These are phyloP conservation scores for Myiopsitta monachus DNA, from an alignment of 2,113 vertebrate genomes.

Conservation along the genomic window DNA sequence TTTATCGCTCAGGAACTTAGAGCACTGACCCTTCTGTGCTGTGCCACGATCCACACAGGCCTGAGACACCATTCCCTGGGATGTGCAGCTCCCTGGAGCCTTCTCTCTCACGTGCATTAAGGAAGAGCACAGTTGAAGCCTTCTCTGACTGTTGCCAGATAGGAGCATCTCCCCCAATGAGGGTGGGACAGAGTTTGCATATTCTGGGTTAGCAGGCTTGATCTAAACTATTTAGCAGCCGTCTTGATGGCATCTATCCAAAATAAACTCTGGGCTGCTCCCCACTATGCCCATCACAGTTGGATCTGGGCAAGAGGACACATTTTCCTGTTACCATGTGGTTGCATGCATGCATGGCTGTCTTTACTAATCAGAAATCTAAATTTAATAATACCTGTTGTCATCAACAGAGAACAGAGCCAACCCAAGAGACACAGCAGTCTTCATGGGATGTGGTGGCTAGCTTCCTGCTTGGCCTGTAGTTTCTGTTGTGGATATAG, in stretches of 20 bases:
- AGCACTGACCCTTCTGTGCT: not conserved
- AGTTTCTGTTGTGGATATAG: not conserved
- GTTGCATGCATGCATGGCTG: not conserved
- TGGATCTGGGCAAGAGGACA: not conserved
- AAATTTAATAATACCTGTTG: not conserved
- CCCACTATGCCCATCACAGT: not conserved
- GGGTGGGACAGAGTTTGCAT: not conserved
- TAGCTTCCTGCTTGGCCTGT: not conserved
- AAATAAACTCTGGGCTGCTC: not conserved
- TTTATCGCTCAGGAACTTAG: not conserved
- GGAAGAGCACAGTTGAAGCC: not conserved
- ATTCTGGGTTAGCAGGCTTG: not conserved
- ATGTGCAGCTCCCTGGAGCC: not conserved
- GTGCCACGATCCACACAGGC: not conserved
- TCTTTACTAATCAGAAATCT: not conserved
- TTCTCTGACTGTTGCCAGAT: not conserved
- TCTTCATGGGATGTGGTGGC: not conserved
- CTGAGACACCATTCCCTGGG: not conserved
- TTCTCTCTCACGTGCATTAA: not conserved
- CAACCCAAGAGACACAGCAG: not conserved
- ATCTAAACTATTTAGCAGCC: not conserved
- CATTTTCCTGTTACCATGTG: not conserved
- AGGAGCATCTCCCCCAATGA: not conserved
- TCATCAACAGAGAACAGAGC: not conserved
- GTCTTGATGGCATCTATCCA: not conserved